These are phyloP conservation scores for Ceraclea dissimilis DNA, from an alignment of 2,888 invertebrate genomes.

Conservation along the genomic window DNA sequence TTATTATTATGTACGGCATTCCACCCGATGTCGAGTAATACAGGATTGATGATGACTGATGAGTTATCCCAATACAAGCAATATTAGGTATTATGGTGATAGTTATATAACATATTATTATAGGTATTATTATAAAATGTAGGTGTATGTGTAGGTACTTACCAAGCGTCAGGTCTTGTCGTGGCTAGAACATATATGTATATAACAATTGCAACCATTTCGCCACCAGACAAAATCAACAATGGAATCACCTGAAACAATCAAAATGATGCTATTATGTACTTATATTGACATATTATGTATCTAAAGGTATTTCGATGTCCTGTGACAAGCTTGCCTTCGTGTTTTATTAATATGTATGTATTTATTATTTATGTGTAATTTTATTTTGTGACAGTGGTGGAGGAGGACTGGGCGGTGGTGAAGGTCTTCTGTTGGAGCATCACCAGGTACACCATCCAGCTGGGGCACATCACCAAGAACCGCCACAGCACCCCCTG, in stretches of 20 bases:
- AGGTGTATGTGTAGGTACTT: neutral
- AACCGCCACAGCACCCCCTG: constrained; percentile 33
- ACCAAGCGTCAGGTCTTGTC: constrained; percentile 7
- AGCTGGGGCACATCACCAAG: constrained; percentile 32
- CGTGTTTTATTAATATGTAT: too few relatives aligned
- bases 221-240: constrained; percentile 25
- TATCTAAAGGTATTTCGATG: too few relatives aligned
- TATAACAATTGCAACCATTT: constrained; percentile 26
- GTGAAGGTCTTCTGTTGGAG: constrained; percentile 42
- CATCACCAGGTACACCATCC: constrained; percentile 28
- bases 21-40: too few relatives aligned
- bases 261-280: neutral
- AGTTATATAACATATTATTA: too few relatives aligned
- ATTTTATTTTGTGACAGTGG: constrained; percentile 37
- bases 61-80: too few relatives aligned
- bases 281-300: too few relatives aligned
- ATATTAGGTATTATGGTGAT: too few relatives aligned
- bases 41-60: too few relatives aligned
- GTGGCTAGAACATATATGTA: neutral
- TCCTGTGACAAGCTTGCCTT: too few relatives aligned
- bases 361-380: neutral
- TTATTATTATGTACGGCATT: too few relatives aligned
- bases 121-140: too few relatives aligned
- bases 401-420: constrained; percentile 39
- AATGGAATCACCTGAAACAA: constrained; percentile 14